Base-by-base conservation (phyloP, 2,888 invertebrate genomes). In the Aphidius colemani region DNA sequence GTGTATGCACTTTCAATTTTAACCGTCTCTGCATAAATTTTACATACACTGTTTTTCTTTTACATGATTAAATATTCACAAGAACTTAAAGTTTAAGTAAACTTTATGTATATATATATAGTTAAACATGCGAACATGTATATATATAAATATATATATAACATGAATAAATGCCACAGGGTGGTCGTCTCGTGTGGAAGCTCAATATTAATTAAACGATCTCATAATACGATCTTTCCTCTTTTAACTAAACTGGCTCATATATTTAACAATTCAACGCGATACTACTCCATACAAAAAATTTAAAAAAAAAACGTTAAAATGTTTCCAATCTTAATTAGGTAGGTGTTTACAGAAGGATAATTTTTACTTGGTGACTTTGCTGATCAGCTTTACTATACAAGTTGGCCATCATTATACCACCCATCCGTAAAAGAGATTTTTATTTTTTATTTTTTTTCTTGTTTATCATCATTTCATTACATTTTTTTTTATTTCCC, bases 201-300 rank as follows among this genome's bases (percentile, higher is more conserved):
- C 77, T 76, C 79, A 74, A 80, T 81, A 81, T 81, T 81, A 81
- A 81, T 80, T 80, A 78, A 81, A 81, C 79, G 78, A 80, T 79
- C 78, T 71, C 80, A 77, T 80, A 81, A 81, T 76, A 64, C 64
- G 76, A 74, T 30, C 30, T 30, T 30, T 30, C 30, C 30, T 30
- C 30, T 30, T 30, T 30, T 30, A 75, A 76, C 76, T 75, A 76
- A 78, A 80, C 77, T 74, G 76, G 74, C 75, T 46, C 75, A 73
- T 80, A 79, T 73, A 75, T 80, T 75, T 74, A 73, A 67, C 70
- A 77, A 57, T 72, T 81, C 81, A 81, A 81, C 79, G 77, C 75
- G 74, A 74, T 71, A 75, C 73, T 70, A 71, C 73, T 72, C 5
- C 3, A 30, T 2, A 30, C 2, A 30, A 30, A 30, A 30, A 30